Percentiles rank a stretch among this genome's conserved stretches.
phyloP scores from a whole-genome alignment of 2,113 vertebrate genomes.

The Vulpes lagopus region DNA sequence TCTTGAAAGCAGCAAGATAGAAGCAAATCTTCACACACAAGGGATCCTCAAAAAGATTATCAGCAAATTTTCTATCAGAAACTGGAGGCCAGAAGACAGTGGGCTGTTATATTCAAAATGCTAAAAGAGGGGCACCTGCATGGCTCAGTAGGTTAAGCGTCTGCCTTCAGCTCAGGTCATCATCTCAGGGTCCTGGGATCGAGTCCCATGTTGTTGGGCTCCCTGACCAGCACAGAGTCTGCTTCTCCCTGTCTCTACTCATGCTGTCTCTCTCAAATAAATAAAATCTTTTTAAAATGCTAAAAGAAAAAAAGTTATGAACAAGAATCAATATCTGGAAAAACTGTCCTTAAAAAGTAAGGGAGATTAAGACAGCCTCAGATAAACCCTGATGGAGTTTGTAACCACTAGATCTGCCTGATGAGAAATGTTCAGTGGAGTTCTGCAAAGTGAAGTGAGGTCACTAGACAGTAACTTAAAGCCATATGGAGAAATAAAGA shows the following conservation, averaged over 20 bases:
- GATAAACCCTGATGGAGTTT: neutral
- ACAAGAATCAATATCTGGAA: neutral
- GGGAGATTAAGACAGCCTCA: neutral
- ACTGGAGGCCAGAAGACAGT: neutral
- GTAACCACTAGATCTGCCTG: neutral
- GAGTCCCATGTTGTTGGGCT: too few species aligned
- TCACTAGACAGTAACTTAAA: neutral
- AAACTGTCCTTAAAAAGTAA: neutral
- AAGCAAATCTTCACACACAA: neutral
- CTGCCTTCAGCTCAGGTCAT: too few species aligned
- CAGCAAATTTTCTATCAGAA: neutral
- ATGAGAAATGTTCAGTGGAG: too few species aligned
- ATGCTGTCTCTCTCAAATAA: too few species aligned
- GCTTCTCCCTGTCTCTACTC: too few species aligned
- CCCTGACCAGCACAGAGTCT: too few species aligned
- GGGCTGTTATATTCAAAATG: neutral
- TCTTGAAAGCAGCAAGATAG: neutral
- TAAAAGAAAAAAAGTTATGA: neutral
- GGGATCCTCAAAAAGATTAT: neutral
- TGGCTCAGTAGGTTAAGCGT: too few species aligned
- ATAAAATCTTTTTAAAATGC: too few species aligned
- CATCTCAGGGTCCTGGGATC: too few species aligned
- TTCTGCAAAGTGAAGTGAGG: neutral
- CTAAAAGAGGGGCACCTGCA: neutral
- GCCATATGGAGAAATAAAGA: too few species aligned